phyloP scores from a whole-genome alignment of 2,888 invertebrate species.

The Xanthia icteritia region DNA sequence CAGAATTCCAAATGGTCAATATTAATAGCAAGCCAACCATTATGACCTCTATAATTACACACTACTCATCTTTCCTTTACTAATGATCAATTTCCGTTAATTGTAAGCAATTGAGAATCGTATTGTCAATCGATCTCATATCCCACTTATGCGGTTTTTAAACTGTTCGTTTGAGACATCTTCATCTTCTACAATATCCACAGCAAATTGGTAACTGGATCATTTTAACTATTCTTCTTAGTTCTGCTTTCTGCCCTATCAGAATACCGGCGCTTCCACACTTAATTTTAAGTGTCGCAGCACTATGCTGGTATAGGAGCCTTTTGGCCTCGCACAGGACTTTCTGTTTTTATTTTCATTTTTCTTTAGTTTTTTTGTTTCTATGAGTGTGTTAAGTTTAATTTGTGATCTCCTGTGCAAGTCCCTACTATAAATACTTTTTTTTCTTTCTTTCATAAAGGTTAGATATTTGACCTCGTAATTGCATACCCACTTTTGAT shows the following conservation, averaged over 20 bases:
- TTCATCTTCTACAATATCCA: not conserved
- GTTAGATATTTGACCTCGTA: not conserved
- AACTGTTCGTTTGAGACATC: not conserved
- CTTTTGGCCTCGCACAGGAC: no score
- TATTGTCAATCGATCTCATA: constrained; percentile 19
- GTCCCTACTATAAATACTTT: no score
- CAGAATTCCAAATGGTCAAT: not conserved
- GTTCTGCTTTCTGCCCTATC: not conserved
- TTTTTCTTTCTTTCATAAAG: no score
- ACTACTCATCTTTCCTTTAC: not conserved
- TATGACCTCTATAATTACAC: not conserved
- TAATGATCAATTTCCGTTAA: constrained; percentile 44
- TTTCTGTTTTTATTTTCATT: no score
- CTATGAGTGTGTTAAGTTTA: no score
- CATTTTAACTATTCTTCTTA: not conserved
- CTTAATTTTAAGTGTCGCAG: no score
- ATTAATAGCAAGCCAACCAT: not conserved
- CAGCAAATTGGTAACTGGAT: not conserved
- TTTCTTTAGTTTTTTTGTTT: no score
- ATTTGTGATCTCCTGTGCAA: no score
- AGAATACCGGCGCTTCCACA: no score
- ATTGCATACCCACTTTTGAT: not conserved
- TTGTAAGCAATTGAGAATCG: constrained; percentile 37
- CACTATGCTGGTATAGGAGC: no score
- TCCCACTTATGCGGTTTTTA: not conserved